phyloP scores from a whole-genome alignment of 2,888 invertebrate genomes.

The Aphrophora alni region DNA sequence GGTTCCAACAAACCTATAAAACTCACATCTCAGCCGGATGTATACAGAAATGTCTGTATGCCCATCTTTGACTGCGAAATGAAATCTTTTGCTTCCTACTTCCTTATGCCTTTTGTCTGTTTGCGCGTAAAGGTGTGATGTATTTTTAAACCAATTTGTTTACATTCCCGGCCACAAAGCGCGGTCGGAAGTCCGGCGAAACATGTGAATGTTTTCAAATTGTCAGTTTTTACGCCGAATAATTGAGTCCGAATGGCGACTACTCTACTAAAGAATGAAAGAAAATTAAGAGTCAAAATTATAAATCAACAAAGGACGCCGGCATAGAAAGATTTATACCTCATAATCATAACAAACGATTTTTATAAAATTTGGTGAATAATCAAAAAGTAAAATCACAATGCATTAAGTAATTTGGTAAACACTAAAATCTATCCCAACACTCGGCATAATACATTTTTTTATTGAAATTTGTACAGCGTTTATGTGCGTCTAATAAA shows the following conservation, averaged over 20 bases:
- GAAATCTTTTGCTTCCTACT: neutral
- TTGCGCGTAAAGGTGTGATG: neutral
- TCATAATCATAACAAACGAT: too few species aligned
- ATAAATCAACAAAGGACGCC: too few species aligned
- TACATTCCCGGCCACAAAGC: neutral
- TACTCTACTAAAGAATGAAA: too few species aligned
- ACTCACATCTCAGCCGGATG: neutral
- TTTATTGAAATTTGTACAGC: too few species aligned
- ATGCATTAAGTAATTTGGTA: too few species aligned
- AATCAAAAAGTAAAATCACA: too few species aligned
- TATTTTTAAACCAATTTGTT: neutral
- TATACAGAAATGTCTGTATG: neutral
- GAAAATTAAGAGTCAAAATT: too few species aligned
- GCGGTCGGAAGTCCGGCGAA: neutral
- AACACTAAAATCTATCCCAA: too few species aligned
- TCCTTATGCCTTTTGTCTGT: neutral
- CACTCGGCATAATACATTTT: too few species aligned
- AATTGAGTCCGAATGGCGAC: neutral
- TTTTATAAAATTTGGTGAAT: too few species aligned
- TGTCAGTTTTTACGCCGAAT: neutral
- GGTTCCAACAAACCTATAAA: slow-evolving; percentile 2
- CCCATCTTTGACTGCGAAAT: neutral
- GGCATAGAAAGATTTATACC: too few species aligned
- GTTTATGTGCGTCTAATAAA: too few species aligned
- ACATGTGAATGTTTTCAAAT: neutral